phyloP scores from a whole-genome alignment of 1,140 invertebrate species.

The Mya arenaria region DNA sequence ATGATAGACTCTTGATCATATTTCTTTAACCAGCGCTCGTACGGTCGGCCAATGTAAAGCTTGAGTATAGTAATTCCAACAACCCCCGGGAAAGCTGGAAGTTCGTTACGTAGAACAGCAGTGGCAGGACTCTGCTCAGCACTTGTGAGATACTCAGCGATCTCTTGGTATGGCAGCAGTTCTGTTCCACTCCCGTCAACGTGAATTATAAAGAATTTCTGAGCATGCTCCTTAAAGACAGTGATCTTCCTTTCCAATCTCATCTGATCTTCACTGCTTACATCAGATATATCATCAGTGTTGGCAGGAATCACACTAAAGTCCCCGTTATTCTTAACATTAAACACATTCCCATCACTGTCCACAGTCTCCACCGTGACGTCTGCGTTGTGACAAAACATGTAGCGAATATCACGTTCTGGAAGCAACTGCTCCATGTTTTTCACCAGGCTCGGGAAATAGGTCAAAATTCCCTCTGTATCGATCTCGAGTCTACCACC shows the following conservation, averaged over 20 bases:
- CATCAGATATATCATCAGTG: conserved; percentile 66
- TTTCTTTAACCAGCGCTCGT: conserved; percentile 77
- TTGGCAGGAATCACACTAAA: conserved; percentile 64
- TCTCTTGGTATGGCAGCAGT: conserved; percentile 76
- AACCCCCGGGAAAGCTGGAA: conserved; percentile 77
- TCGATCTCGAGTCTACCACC: conserved; percentile 76
- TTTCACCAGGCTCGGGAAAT: conserved; percentile 73
- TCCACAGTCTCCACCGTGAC: conserved; percentile 78
- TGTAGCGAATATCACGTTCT: conserved; percentile 72
- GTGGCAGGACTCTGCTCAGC: conserved; percentile 77
- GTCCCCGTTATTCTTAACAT: conserved; percentile 75
- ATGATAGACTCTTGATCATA: conserved; percentile 79
- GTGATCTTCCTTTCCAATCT: conserved; percentile 63
- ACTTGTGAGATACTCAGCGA: conserved; percentile 74
- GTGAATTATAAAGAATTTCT: conserved; percentile 79
- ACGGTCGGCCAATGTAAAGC: conserved; percentile 71
- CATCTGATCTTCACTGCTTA: conserved; percentile 63
- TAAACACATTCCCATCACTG: conserved; percentile 77
- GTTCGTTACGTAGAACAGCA: conserved; percentile 77
- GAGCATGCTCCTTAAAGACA: conserved; percentile 75
- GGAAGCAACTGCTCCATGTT: conserved; percentile 70
- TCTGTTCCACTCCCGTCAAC: conserved; percentile 79
- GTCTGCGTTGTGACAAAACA: conserved; percentile 76
- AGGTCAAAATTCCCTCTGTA: conserved; percentile 68
- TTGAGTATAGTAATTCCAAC: conserved; percentile 78